Percentiles rank a stretch among this genome's conserved stretches.
These are phyloP conservation scores for Podargus strigoides DNA, from an alignment of 2,797 vertebrate species.

Conservation along the genomic window DNA sequence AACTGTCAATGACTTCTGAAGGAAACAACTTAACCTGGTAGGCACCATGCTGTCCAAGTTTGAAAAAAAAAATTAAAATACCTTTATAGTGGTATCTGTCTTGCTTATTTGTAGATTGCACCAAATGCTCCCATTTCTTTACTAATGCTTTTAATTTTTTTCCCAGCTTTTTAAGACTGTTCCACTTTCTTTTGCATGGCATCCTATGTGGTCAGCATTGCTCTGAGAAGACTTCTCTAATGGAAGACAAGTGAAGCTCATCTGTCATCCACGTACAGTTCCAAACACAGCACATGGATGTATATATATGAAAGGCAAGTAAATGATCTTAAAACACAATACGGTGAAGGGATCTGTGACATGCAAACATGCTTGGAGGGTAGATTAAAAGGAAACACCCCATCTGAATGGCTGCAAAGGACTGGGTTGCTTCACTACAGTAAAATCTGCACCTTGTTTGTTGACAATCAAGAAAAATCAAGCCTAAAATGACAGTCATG, in stretches of 20 bases:
- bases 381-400: not conserved
- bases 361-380: not conserved
- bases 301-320: not conserved
- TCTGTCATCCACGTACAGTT: not conserved
- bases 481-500: not conserved
- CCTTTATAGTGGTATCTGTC: not conserved
- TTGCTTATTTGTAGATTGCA: not conserved
- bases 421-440: not conserved
- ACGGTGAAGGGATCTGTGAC: not conserved
- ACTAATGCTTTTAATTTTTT: not conserved
- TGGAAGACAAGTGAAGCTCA: not conserved
- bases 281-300: not conserved
- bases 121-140: not conserved
- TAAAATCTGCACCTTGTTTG: not conserved
- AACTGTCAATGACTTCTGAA: not conserved
- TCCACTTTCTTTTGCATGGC: not conserved
- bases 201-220: not conserved
- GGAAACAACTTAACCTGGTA: not conserved
- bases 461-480: not conserved
- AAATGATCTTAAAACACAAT: not conserved
- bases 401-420: rapidly evolving
- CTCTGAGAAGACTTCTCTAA: not conserved
- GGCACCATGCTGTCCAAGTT: not conserved
- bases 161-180: not conserved
- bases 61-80: not conserved